These are phyloP conservation scores for Portevinia maculata DNA, from an alignment of 2,888 invertebrate species.

Conservation along the genomic window DNA sequence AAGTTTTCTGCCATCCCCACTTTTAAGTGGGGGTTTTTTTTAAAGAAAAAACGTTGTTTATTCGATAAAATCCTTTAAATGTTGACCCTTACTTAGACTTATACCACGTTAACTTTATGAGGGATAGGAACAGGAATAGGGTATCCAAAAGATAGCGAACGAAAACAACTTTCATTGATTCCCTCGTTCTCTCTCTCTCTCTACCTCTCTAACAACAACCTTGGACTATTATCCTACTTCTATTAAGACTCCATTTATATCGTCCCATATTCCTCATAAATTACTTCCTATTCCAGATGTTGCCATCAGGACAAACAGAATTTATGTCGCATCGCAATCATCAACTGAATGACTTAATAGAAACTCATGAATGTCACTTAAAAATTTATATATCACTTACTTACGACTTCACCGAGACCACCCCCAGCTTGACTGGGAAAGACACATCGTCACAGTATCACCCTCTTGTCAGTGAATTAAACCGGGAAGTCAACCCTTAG, in stretches of 20 bases:
- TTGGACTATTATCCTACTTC: slow-evolving; percentile 59
- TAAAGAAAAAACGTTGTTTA: too few relatives aligned
- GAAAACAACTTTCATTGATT: slow-evolving; percentile 2
- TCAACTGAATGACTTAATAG: slow-evolving; percentile 72
- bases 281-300: slow-evolving; percentile 52
- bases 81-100: too few relatives aligned
- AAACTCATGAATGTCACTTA: slow-evolving; percentile 74
- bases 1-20: too few relatives aligned
- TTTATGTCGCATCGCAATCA: slow-evolving; percentile 69
- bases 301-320: slow-evolving; percentile 42
- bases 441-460: slow-evolving; percentile 9
- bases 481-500: slow-evolving; percentile 41
- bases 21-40: too few relatives aligned
- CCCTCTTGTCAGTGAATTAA: slow-evolving; percentile 15
- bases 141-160: neutral
- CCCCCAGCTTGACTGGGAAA: neutral
- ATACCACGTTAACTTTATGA: too few relatives aligned
- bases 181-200: slow-evolving; percentile 1
- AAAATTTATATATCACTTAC: slow-evolving; percentile 72
- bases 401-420: slow-evolving; percentile 35
- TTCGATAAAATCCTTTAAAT: too few relatives aligned
- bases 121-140: too few relatives aligned
- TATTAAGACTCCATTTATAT: slow-evolving; percentile 66
- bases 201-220: slow-evolving; percentile 24
- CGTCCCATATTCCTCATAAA: slow-evolving; percentile 63